phyloP scores from a whole-genome alignment of 2,113 vertebrate species.

The Poeciliopsis turrubarensis region DNA sequence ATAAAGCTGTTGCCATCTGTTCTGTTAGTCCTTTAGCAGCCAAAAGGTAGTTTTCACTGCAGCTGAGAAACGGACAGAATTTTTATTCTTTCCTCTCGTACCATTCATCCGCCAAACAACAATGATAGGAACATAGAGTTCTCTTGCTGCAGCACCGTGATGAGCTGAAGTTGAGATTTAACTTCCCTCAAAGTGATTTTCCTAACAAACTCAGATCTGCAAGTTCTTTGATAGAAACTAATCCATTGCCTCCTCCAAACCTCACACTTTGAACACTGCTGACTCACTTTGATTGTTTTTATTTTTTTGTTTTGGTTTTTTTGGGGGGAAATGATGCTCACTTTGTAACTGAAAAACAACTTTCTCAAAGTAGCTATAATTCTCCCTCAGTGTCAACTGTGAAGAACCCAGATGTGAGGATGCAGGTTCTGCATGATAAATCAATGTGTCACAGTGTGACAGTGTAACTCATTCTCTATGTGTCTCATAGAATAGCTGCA shows the following conservation, averaged over 20 bases:
- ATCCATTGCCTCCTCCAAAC: conserved; percentile 13
- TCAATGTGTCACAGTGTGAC: background rate
- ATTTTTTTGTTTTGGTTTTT: background rate
- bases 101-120: conserved; percentile 12
- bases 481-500: background rate
- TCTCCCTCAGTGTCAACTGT: background rate
- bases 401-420: background rate
- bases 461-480: background rate
- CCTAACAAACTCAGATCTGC: conserved; percentile 10
- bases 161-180: conserved; percentile 1
- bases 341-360: background rate
- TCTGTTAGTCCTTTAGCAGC: conserved; percentile 30
- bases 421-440: conserved; percentile 8
- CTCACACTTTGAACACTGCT: conserved; percentile 18
- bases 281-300: conserved; percentile 28
- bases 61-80: conserved; percentile 43
- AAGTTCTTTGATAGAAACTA: conserved; percentile 27
- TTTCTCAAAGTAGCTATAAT: background rate
- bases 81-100: conserved; percentile 15
- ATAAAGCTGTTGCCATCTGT: conserved; percentile 49
- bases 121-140: conserved; percentile 43
- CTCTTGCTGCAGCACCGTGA: conserved; percentile 5
- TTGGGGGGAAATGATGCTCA: background rate
- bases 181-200: conserved; percentile 28
- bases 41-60: conserved; percentile 30